These are phyloP conservation scores for Chelonus insularis DNA, from an alignment of 1,140 invertebrate genomes.

Conservation along the genomic window DNA sequence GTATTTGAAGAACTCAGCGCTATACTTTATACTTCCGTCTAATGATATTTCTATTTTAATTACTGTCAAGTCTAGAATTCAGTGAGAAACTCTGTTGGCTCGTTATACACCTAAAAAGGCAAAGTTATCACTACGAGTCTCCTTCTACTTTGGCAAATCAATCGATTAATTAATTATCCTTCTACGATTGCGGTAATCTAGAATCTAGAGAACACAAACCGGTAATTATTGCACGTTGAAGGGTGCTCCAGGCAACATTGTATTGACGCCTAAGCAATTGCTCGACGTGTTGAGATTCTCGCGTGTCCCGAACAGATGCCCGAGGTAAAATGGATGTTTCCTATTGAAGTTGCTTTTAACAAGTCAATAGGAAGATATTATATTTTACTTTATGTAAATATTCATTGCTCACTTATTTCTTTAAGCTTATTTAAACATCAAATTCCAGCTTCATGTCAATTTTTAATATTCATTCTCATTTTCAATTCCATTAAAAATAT, in stretches of 20 bases:
- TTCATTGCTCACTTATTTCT: too few relatives aligned
- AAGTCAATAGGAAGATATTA: too few relatives aligned
- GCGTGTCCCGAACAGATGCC: not conserved
- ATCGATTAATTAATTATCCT: conserved; percentile 30
- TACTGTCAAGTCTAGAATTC: conserved; percentile 10
- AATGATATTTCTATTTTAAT: conserved; percentile 29
- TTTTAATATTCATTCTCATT: too few relatives aligned
- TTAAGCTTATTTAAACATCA: too few relatives aligned
- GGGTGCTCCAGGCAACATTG: not conserved
- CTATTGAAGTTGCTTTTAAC: too few relatives aligned
- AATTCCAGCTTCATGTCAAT: too few relatives aligned
- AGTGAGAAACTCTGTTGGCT: conserved; percentile 1
- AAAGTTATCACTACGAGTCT: conserved; percentile 16
- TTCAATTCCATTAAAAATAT: too few relatives aligned
- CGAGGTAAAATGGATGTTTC: not conserved
- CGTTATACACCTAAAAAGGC: conserved; percentile 26
- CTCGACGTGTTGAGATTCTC: not conserved
- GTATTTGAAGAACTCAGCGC: not conserved
- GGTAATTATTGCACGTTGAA: conserved; percentile 12
- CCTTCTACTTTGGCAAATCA: conserved; percentile 21
- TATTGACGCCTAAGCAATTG: not conserved
- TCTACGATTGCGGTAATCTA: conserved; percentile 28
- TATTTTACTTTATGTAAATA: too few relatives aligned
- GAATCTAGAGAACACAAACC: not conserved
- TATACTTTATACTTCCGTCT: not conserved